phyloP scores from a whole-genome alignment of 2,113 vertebrate genomes.

The Aphelocoma coerulescens region DNA sequence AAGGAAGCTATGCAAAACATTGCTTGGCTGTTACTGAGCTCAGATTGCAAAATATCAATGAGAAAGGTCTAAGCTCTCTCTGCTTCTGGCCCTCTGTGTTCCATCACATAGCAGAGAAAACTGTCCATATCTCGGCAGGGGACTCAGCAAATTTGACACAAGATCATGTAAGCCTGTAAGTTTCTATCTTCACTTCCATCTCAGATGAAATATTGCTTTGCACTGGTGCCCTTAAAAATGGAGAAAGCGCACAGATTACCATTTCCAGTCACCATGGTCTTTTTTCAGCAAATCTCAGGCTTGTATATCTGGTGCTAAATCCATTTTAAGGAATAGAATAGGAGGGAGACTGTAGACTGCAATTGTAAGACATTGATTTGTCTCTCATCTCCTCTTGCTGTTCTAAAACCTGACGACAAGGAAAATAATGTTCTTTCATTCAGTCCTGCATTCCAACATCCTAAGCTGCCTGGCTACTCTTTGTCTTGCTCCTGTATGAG shows the following conservation, averaged over 20 bases:
- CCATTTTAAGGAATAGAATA: not conserved
- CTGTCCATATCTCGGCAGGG: constrained; percentile 9
- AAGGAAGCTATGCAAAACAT: not conserved
- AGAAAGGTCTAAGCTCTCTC: not conserved
- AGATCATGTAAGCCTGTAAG: not conserved
- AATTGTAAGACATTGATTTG: not conserved
- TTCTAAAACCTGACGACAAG: not conserved
- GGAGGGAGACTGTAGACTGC: not conserved
- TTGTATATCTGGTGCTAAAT: not conserved
- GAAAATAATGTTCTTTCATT: not conserved
- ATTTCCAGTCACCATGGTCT: not conserved
- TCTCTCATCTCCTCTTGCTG: not conserved
- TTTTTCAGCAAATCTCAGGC: not conserved
- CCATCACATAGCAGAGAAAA: not conserved
- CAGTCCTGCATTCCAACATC: not conserved
- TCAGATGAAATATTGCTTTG: not conserved
- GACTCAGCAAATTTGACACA: not conserved
- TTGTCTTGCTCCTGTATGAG: not conserved
- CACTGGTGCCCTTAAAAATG: not conserved
- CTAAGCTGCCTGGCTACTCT: not conserved
- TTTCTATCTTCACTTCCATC: not conserved
- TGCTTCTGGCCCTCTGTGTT: not conserved
- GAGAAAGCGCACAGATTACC: not conserved
- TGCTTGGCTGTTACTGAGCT: not conserved
- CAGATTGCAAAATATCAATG: not conserved